Percentiles rank a stretch among this genome's conserved stretches.
Conservation (phyloP, 2,888 invertebrate genomes). For the Fabriciana adippe region DNA sequence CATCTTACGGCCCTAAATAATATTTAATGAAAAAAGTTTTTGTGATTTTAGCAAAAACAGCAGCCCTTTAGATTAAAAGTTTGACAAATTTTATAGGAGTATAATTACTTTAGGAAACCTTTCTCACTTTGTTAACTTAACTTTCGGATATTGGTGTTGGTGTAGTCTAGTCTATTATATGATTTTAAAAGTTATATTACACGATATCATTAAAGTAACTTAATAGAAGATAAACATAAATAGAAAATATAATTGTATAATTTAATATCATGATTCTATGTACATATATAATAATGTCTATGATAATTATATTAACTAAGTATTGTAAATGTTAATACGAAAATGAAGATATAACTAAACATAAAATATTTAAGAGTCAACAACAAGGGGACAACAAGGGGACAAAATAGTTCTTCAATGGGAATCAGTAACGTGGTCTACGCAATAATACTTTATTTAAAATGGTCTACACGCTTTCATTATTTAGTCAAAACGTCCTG, state of each 20-base stretch:
- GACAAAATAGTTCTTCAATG: conserved; percentile 16
- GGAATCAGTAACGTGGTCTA: conserved; percentile 5
- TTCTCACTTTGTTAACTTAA: conserved; percentile 18
- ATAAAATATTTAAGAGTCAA: neutral
- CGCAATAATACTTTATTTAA: no score
- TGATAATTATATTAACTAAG: no score
- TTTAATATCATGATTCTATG: no score
- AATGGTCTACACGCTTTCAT: conserved; percentile 8
- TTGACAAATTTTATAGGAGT: conserved; percentile 22
- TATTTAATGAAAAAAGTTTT: conserved; percentile 20
- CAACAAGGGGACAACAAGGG: neutral
- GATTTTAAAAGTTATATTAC: neutral
- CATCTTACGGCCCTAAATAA: conserved; percentile 9
- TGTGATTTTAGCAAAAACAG: conserved; percentile 22
- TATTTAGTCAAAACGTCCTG: neutral
- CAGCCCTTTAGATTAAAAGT: conserved; percentile 21
- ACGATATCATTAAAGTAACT: no score
- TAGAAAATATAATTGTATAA: no score
- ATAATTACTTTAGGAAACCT: conserved; percentile 26
- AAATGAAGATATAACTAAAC: neutral
- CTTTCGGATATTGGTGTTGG: conserved; percentile 15
- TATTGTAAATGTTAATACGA: neutral
- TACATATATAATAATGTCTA: no score
- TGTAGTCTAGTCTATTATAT: conserved; percentile 4
- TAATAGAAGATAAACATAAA: no score